Evolutionary conservation across 2,888 invertebrate genomes (phyloP).

Genomic region (Synanthedon formicaeformis): DNA sequence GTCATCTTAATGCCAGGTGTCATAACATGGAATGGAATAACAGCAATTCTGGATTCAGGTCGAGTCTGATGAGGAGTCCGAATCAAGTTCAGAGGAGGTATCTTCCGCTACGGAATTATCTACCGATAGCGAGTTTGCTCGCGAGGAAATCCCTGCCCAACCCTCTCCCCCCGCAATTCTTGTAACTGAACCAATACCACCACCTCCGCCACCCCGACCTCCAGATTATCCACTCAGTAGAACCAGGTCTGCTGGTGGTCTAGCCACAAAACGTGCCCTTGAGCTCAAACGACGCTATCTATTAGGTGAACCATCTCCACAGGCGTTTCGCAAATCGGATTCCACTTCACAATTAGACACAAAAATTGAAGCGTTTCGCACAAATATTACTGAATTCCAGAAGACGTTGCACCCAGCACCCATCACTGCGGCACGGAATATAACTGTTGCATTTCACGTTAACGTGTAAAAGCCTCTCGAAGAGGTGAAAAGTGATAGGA

Average conservation of each 20-base stretch:
- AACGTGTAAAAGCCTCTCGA: constrained; percentile 29
- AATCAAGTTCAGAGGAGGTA: constrained; percentile 78
- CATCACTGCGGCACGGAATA: constrained; percentile 21
- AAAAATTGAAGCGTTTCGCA: constrained; percentile 85
- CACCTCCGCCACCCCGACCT: constrained; percentile 68
- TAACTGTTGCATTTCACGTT: constrained; percentile 1
- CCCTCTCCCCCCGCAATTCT: constrained; percentile 82
- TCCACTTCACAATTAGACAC: constrained; percentile 87
- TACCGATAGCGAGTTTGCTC: constrained; percentile 92
- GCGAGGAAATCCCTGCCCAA: constrained; percentile 79
- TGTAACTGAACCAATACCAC: constrained; percentile 83
- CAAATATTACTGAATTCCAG: constrained; percentile 89
- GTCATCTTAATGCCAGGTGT: no score
- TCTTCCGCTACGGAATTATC: constrained; percentile 93
- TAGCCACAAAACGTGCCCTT: constrained; percentile 87
- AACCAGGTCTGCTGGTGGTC: constrained; percentile 87
- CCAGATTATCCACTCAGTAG: constrained; percentile 85
- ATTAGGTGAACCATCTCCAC: constrained; percentile 77
- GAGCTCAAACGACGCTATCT: constrained; percentile 89
- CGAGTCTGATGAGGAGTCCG: constrained; percentile 68
- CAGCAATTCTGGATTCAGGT: constrained; percentile 26
- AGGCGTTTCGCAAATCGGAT: constrained; percentile 83
- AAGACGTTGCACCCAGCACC: constrained; percentile 85
- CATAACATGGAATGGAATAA: no score
- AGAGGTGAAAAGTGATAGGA: constrained; percentile 28